Percentiles rank a stretch among this genome's conserved stretches.
These are phyloP conservation scores for Xenopus borealis DNA, from an alignment of 2,113 vertebrate genomes.

Conservation along the genomic window DNA sequence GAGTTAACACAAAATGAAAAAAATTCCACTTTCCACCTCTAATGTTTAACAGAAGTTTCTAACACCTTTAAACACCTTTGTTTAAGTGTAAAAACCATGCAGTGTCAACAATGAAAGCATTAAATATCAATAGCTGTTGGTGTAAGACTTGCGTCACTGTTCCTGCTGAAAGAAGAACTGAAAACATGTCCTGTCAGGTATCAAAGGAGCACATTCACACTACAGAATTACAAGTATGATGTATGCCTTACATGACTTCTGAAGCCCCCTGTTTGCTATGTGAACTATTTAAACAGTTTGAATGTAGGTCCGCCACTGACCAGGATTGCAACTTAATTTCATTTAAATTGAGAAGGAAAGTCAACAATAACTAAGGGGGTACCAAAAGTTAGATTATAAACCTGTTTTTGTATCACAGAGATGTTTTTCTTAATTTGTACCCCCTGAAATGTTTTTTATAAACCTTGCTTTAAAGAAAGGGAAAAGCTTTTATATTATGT, in stretches of 20 bases:
- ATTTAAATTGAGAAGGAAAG: too few species aligned
- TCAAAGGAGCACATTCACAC: neutral
- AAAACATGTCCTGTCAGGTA: conserved; percentile 1
- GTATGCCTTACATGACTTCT: neutral
- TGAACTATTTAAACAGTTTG: neutral
- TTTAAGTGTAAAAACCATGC: conserved; percentile 6
- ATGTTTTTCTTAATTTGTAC: too few species aligned
- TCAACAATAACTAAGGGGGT: too few species aligned
- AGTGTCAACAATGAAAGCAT: conserved; percentile 7
- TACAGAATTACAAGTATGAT: neutral
- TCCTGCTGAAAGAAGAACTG: neutral
- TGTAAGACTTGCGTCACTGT: conserved; percentile 18
- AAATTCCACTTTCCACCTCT: neutral
- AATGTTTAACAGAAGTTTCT: too few species aligned
- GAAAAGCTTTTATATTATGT: too few species aligned
- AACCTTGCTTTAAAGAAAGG: too few species aligned
- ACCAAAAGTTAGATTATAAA: too few species aligned
- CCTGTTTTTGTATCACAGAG: too few species aligned
- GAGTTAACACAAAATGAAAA: neutral
- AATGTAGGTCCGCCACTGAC: neutral
- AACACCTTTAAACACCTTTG: neutral
- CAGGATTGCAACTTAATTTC: neutral
- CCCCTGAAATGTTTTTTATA: too few species aligned
- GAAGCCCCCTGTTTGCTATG: neutral
- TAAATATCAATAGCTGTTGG: neutral